Base-by-base conservation (phyloP, 2,797 vertebrate species). In the Calcarius lapponicus region DNA sequence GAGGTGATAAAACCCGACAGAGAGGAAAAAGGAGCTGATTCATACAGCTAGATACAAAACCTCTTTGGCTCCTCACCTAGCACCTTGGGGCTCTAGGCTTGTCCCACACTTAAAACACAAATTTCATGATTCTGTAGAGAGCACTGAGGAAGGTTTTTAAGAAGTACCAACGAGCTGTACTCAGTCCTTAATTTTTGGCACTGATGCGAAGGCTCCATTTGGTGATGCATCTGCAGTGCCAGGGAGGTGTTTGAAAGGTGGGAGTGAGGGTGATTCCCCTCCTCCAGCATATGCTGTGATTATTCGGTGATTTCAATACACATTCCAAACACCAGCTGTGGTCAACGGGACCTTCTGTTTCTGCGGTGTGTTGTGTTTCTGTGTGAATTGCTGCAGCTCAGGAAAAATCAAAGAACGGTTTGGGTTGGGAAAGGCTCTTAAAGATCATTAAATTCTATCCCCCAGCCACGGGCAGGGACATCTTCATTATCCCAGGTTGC, bases 101-200 rank as follows among this genome's bases (percentile, higher is more conserved):
- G 28, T 38, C 14, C 47, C n/a, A 65, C 29, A 25, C 43, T 64
- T 18, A 42, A 51, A 74, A 64, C 40, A 22, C 10, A 10, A 1
- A 64, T 45, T 38, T 53, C 21, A 13, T 2, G 11, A 34, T 53
- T 78, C 86, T 51, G 72, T 10, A 70, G 86, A 36, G 19, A 80
- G 61, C 65, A 26, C 21, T 20, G 48, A 64, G 29, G 40, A 57
- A 21, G 0, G 0, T 24, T 62, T 65, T 26, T 34, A 78, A 64
- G 50, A 75, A 84, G 51, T 4, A 89, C 34, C 61, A 71, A 29
- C 12, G 60, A 75, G 58, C 32, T 53, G 54, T 4, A 53, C 1
- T 61, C 66, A 79, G 66, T 28, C 58, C 48, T 74, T 81, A 48
- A 65, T 72, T 95, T 81, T 69, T 89, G 90, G 66, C 81, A 93